Percentiles rank a stretch among this genome's conserved stretches.
These are phyloP conservation scores for Cryptocephalus primarius DNA, from an alignment of 2,888 invertebrate genomes.

Conservation along the genomic window DNA sequence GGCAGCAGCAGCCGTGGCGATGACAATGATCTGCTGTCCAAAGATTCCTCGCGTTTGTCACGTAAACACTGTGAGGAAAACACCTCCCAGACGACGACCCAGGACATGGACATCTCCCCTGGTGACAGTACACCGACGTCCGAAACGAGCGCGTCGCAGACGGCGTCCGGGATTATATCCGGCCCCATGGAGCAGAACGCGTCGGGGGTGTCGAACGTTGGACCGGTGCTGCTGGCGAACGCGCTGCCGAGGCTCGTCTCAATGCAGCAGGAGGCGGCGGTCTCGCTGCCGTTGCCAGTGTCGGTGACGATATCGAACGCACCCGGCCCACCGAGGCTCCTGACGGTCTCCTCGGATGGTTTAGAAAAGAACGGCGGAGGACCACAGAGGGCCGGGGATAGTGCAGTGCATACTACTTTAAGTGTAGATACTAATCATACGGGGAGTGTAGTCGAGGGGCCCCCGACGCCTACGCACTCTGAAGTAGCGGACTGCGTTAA, in stretches of 20 bases:
- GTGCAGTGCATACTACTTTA: conserved; percentile 33
- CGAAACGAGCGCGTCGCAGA: conserved; percentile 35
- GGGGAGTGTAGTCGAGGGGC: conserved; percentile 43
- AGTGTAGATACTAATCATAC: conserved; percentile 42
- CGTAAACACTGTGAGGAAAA: conserved; percentile 23
- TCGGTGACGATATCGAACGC: conserved; percentile 9
- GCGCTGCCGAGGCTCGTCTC: conserved; percentile 55
- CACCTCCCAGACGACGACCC: conserved; percentile 21
- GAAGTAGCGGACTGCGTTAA: conserved; percentile 57
- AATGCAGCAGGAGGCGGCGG: conserved; percentile 1
- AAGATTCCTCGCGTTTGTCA: conserved; percentile 27
- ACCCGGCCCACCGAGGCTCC: conserved; percentile 7
- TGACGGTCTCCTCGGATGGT: background rate
- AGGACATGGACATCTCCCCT: conserved; percentile 93
- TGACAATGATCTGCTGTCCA: conserved; percentile 21
- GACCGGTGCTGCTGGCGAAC: conserved; percentile 54
- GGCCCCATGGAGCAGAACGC: conserved; percentile 4
- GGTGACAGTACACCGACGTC: conserved; percentile 81
- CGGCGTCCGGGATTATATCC: background rate
- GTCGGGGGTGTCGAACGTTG: conserved; percentile 18
- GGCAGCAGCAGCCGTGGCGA: conserved; percentile 27
- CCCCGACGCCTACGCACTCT: conserved; percentile 70
- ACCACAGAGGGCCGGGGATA: conserved; percentile 20
- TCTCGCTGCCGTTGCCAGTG: conserved; percentile 4
- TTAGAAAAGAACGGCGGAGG: conserved; percentile 4